Evolutionary conservation across 2,113 vertebrate species (phyloP), one percentile per base, ranked within the genome.

Genomic region (Orthochromis malagaraziensis): DNA sequence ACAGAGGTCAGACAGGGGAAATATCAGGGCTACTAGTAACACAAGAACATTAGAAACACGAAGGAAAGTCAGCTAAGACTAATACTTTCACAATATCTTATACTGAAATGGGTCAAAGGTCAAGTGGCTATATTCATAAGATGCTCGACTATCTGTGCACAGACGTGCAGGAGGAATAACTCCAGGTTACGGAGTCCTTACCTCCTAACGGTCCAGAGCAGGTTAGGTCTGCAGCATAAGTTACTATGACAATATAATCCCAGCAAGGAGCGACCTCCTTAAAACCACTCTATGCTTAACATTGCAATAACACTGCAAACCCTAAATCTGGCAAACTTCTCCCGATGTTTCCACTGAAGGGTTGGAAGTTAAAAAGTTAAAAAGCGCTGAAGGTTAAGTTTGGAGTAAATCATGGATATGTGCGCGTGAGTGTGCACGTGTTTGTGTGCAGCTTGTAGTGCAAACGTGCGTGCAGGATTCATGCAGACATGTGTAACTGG

Each of bases 211-310:
- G 2, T 54, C 2, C n/a, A 24, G 53, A 0, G 53, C 53, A 24
- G 53, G 53, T 54, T 6, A 54, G 53, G 2, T 54, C 10, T 54
- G 53, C 53, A 54, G 53, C 53, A 24, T 12, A 12, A 24, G 53
- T 0, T 54, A 54, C n/a, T 54, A 24, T 55, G n/a, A 24, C 53
- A 11, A 4, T 55, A 24, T 24, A 7, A 2, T 0, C 21, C n/a
- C 19, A 21, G 10, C 24, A 55, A 55, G 53, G n/a, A 55, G 53
- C 3, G 53, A 24, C n/a, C 6, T 24, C 10, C 53, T 55, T 53
- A 53, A 21, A 53, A 53, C n/a, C 51, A 53, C 3, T 53, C 9
- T 2, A 0, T 53, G 51, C 51, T 53, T 53, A 47, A 47, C 6
- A 16, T 1, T 47, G 45, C 45, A 24, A 54, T 55, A 55, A 55